Evolutionary conservation across 2,888 invertebrate species (phyloP).

Genomic region (Onchidella celtica): DNA sequence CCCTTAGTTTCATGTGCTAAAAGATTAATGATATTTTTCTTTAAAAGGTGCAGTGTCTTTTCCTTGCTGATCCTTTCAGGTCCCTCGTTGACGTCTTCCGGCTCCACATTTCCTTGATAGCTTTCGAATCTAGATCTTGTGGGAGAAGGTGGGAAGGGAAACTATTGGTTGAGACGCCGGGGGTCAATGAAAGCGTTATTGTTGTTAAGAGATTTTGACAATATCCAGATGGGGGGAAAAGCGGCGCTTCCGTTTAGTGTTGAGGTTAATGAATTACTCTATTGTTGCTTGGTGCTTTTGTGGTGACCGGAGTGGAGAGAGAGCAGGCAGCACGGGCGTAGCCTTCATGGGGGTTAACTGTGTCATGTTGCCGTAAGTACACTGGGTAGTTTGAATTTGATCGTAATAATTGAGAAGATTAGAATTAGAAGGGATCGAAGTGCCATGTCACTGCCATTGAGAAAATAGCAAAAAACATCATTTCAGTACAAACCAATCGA

Average conservation of each 20-base stretch:
- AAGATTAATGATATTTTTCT: constrained; percentile 22
- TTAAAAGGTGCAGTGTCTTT: constrained; percentile 6
- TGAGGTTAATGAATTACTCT: constrained; percentile 40
- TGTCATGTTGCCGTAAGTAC: too few relatives aligned
- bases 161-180: not conserved
- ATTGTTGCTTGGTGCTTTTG: constrained; percentile 9
- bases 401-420: too few relatives aligned
- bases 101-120: constrained; percentile 32
- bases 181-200: constrained; percentile 17
- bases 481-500: too few relatives aligned
- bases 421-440: too few relatives aligned
- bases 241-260: constrained; percentile 19
- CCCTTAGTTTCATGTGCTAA: constrained; percentile 21
- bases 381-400: too few relatives aligned
- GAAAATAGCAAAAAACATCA: too few relatives aligned
- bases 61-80: not conserved
- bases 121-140: constrained; percentile 14
- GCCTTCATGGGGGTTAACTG: too few relatives aligned
- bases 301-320: not conserved
- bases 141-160: not conserved
- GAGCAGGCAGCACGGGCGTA: not conserved
- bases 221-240: constrained; percentile 24
- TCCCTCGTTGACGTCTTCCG: not conserved
- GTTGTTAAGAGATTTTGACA: constrained; percentile 22
- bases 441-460: too few relatives aligned